Evolutionary conservation across 92 coral and sea anemone genomes (phyloP).

Genomic region (Palythoa heliodiscus): DNA sequence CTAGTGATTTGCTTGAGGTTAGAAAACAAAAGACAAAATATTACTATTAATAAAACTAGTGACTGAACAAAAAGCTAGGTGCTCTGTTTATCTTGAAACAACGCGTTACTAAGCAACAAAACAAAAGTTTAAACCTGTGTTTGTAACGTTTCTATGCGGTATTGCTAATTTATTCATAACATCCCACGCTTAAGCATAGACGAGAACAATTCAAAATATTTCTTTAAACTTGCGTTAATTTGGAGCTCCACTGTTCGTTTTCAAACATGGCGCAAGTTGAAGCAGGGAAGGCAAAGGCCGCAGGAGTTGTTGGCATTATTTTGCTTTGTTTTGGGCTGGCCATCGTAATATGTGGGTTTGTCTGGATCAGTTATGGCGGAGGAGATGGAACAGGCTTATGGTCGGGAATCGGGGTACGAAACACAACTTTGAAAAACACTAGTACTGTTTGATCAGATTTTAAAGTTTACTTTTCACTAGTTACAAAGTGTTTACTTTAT

Average conservation of each 20-base stretch:
- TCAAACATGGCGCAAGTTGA: conserved; percentile 45
- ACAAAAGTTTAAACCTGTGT: background rate
- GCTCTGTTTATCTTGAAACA: background rate
- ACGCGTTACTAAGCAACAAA: background rate
- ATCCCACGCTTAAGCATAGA: background rate
- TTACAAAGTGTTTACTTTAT: background rate
- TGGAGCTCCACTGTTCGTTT: background rate
- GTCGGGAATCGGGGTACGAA: conserved; percentile 81
- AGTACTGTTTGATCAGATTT: background rate
- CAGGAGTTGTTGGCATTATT: conserved; percentile 71
- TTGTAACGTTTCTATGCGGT: conserved; percentile 14
- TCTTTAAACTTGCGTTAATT: background rate
- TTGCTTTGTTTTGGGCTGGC: conserved; percentile 45
- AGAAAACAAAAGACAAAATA: too few relatives aligned
- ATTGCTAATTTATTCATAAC: conserved; percentile 7
- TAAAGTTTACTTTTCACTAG: background rate
- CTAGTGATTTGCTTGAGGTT: too few relatives aligned
- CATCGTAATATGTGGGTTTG: conserved; percentile 60
- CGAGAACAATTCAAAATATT: background rate
- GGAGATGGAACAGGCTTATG: conserved; percentile 70
- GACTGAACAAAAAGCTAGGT: too few relatives aligned
- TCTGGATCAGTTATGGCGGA: conserved; percentile 64
- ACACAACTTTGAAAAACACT: background rate
- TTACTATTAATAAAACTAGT: too few relatives aligned
- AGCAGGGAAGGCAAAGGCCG: conserved; percentile 76